Evolutionary conservation across 2,113 vertebrate species (phyloP).

Genomic region (Tetrao urogallus): DNA sequence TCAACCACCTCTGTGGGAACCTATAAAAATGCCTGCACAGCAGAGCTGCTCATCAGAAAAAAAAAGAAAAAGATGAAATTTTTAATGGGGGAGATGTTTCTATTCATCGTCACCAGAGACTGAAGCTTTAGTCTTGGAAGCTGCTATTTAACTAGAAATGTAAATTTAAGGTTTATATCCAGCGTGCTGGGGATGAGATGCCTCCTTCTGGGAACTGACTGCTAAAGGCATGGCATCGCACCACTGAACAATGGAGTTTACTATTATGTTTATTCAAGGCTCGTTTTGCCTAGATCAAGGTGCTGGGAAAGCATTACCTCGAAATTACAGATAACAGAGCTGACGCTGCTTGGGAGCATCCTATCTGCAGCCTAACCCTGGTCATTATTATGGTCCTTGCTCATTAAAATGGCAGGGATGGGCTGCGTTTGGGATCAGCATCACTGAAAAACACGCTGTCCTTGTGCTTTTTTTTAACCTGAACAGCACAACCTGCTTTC

Average conservation of each 20-base stretch:
- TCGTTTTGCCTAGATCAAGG: background rate
- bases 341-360: rapidly evolving
- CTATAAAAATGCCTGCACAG: background rate
- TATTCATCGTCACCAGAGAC: constrained; percentile 2
- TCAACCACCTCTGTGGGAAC: background rate
- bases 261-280: background rate
- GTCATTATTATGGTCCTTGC: background rate
- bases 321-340: background rate
- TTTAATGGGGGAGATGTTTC: constrained; percentile 10
- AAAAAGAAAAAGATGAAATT: background rate
- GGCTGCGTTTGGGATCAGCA: background rate
- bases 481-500: background rate
- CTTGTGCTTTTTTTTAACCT: background rate
- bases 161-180: constrained; percentile 40
- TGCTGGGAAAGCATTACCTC: background rate
- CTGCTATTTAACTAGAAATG: constrained; percentile 23
- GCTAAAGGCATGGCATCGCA: background rate
- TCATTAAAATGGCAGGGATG: background rate
- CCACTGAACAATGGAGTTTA: background rate
- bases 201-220: background rate
- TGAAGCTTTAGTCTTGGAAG: background rate
- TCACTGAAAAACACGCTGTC: background rate
- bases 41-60: background rate
- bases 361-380: background rate
- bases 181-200: background rate